Conservation (phyloP, 2,888 invertebrate species). For the Tricholauxania praeusta region DNA sequence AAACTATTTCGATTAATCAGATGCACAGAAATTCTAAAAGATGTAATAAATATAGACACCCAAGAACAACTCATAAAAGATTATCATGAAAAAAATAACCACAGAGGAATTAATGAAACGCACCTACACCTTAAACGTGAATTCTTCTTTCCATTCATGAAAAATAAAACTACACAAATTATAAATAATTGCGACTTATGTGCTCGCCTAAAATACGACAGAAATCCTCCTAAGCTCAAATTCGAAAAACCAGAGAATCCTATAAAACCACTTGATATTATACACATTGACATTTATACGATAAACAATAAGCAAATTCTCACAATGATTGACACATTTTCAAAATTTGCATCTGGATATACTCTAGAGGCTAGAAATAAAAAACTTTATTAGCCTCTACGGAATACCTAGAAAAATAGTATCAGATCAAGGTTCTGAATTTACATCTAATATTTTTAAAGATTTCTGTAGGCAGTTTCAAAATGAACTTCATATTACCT, state of each 20-base stretch:
- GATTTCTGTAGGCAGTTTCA: conserved; percentile 37
- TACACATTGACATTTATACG: conserved; percentile 44
- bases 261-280: conserved; percentile 40
- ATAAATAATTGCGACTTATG: conserved; percentile 48
- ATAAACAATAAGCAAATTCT: conserved; percentile 42
- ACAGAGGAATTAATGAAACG: conserved; percentile 45
- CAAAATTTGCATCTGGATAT: conserved; percentile 36
- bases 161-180: conserved; percentile 45
- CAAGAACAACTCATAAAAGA: conserved; percentile 46
- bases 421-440: conserved; percentile 38
- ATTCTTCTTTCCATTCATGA: conserved; percentile 46
- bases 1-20: conserved; percentile 29
- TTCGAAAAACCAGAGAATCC: conserved; percentile 44
- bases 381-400: conserved; percentile 33
- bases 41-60: conserved; percentile 36
- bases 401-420: conserved; percentile 39
- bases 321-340: conserved; percentile 32
- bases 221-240: conserved; percentile 42
- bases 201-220: conserved; percentile 43
- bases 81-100: conserved; percentile 44
- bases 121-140: conserved; percentile 43
- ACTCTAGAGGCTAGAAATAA: conserved; percentile 34
- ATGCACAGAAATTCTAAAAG: conserved; percentile 22
- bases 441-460: conserved; percentile 39
- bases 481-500: conserved; percentile 32